Evolutionary conservation across 2,797 vertebrate genomes (phyloP).

Genomic region (Mormyrus proboscirostris): DNA sequence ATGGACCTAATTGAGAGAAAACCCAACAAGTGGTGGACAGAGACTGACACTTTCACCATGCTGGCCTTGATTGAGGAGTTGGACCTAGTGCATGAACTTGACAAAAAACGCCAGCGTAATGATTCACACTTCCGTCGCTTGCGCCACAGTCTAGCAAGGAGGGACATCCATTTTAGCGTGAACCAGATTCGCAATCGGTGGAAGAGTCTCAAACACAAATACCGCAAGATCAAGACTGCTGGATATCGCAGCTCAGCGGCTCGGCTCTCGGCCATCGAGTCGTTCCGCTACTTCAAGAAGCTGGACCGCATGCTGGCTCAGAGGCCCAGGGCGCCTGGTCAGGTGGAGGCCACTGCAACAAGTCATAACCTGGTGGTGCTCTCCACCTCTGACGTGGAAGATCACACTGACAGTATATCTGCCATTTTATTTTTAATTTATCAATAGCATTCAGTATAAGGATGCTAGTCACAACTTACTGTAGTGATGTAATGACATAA

Average conservation of each 20-base stretch:
- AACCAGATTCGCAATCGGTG: constrained; percentile 49
- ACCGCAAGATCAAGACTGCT: constrained; percentile 46
- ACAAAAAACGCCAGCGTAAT: constrained; percentile 47
- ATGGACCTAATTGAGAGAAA: constrained; percentile 42
- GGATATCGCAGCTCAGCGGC: constrained; percentile 41
- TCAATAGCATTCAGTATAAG: background rate
- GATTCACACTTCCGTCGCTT: constrained; percentile 43
- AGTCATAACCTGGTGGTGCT: constrained; percentile 32
- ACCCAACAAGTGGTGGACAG: constrained; percentile 49
- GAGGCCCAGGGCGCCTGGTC: constrained; percentile 28
- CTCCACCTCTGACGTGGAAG: constrained; percentile 36
- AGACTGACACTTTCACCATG: constrained; percentile 46
- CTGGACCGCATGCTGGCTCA: constrained; percentile 46
- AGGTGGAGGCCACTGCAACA: constrained; percentile 21
- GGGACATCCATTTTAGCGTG: constrained; percentile 43
- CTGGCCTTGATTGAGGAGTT: constrained; percentile 45
- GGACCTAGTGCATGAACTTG: constrained; percentile 45
- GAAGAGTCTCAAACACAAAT: constrained; percentile 50
- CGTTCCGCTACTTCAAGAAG: constrained; percentile 46
- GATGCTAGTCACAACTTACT: background rate
- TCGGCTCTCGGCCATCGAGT: constrained; percentile 39
- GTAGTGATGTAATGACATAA: background rate
- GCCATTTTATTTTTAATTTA: background rate
- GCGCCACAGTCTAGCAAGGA: constrained; percentile 36
- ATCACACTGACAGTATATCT: constrained; percentile 39